phyloP scores from a whole-genome alignment of 2,113 vertebrate genomes.

The Brienomyrus longianalis region DNA sequence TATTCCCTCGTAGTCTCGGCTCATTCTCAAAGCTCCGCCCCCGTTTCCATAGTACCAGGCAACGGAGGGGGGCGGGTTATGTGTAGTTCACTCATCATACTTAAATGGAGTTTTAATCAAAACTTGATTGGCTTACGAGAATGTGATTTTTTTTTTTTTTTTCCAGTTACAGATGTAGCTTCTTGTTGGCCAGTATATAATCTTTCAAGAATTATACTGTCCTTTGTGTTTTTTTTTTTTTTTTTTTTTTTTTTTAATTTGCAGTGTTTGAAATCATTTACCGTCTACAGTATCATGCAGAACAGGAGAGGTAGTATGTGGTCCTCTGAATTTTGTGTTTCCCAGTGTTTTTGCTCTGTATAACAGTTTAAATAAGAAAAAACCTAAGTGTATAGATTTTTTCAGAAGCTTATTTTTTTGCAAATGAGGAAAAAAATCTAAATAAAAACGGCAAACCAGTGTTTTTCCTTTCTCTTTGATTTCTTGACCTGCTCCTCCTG shows the following conservation, averaged over 20 bases:
- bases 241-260: neutral
- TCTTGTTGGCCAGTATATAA: neutral
- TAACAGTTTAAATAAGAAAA: neutral
- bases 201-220: neutral
- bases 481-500: neutral
- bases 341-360: conserved; percentile 10
- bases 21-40: neutral
- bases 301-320: neutral
- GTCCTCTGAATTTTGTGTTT: neutral
- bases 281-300: neutral
- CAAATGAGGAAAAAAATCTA: neutral
- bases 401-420: conserved; percentile 19
- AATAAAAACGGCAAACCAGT: neutral
- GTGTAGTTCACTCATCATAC: neutral
- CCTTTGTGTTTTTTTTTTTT: neutral
- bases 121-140: conserved; percentile 11
- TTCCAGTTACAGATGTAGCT: neutral
- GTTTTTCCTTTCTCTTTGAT: neutral
- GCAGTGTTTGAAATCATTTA: neutral
- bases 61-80: neutral
- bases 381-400: conserved; percentile 7
- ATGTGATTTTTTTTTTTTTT: neutral
- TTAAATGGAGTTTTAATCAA: neutral
- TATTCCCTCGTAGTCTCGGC: neutral
- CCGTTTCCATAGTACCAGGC: neutral